phyloP scores from a whole-genome alignment of 2,113 vertebrate species.

The Crocuta crocuta region DNA sequence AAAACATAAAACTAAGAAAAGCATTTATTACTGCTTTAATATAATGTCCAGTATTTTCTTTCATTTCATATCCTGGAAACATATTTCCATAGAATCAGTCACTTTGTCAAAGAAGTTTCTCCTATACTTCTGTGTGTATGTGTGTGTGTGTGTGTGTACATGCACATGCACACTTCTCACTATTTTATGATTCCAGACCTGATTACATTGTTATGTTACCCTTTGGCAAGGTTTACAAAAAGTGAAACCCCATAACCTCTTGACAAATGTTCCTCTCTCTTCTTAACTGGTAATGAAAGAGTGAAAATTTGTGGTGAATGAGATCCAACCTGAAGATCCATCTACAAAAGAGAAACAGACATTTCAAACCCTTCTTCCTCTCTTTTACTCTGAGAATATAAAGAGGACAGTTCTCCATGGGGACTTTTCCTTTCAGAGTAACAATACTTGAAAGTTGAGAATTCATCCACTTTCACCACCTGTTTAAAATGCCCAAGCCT shows the following conservation, averaged over 20 bases:
- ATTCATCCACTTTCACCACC: conserved; percentile 60
- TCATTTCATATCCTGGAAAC: conserved; percentile 47
- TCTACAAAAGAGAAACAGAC: conserved; percentile 72
- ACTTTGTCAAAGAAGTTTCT: neutral
- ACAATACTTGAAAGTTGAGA: conserved; percentile 73
- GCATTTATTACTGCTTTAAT: neutral
- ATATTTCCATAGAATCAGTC: conserved; percentile 1
- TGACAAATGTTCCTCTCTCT: conserved; percentile 67
- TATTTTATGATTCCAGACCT: neutral
- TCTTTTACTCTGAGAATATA: conserved; percentile 70
- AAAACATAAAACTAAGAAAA: conserved; percentile 36
- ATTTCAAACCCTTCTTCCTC: conserved; percentile 63
- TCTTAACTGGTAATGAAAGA: conserved; percentile 78
- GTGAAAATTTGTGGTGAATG: conserved; percentile 74
- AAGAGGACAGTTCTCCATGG: conserved; percentile 75
- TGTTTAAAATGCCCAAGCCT: conserved; percentile 62
- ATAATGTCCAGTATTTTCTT: neutral
- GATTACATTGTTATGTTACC: conserved; percentile 39
- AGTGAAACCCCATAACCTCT: conserved; percentile 73
- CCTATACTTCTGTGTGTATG: neutral
- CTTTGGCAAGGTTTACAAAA: conserved; percentile 48
- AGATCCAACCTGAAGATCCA: conserved; percentile 69
- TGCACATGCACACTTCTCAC: neutral
- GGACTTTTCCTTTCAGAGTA: conserved; percentile 73
- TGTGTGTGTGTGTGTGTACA: neutral